Evolutionary conservation across 2,113 vertebrate species (phyloP).

Genomic region (Megaceryle maxima): DNA sequence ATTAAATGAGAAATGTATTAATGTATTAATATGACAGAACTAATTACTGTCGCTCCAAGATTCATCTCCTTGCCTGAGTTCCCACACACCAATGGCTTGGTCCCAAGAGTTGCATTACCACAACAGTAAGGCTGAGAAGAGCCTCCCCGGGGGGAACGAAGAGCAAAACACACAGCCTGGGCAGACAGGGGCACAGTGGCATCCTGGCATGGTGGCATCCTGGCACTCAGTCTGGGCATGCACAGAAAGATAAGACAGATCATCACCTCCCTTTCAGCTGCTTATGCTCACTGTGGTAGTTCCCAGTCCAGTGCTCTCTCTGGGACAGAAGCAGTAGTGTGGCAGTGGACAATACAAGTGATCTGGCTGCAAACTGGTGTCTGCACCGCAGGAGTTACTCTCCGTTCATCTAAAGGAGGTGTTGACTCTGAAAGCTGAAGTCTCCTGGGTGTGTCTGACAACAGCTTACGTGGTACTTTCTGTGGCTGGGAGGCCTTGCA

Average conservation of each 20-base stretch:
- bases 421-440: neutral
- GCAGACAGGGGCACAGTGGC: neutral
- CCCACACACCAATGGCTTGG: neutral
- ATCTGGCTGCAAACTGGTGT: neutral
- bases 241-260: neutral
- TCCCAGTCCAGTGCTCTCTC: neutral
- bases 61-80: constrained; percentile 42
- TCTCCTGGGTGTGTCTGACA: neutral
- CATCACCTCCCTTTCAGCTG: neutral
- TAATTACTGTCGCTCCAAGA: constrained; percentile 69
- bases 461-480: neutral
- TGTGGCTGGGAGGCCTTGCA: neutral
- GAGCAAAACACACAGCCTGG: neutral
- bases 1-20: constrained; percentile 55
- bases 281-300: neutral
- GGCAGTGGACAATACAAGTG: neutral
- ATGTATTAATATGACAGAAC: constrained; percentile 71
- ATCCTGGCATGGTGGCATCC: neutral
- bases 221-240: neutral
- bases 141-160: neutral
- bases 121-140: neutral
- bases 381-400: neutral
- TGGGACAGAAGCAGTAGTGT: neutral
- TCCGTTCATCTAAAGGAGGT: neutral
- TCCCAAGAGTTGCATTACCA: neutral